Evolutionary conservation across 1,140 invertebrate genomes (phyloP).

Genomic region (Drosophila varians): DNA sequence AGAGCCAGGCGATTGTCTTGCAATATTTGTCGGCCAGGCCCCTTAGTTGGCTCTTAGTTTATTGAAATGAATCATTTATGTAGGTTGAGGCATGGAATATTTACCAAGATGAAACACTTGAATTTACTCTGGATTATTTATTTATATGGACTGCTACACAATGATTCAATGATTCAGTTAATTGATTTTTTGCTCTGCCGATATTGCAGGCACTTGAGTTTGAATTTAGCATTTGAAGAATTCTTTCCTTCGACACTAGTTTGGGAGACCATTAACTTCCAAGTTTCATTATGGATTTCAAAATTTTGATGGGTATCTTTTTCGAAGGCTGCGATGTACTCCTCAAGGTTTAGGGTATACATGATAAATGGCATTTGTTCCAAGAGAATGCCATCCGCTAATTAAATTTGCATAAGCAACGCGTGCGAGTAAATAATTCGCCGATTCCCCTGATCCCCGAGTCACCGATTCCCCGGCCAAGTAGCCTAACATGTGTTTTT

Average conservation of each 20-base stretch:
- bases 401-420: slow-evolving; percentile 59
- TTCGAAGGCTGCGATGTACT: not conserved
- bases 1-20: not conserved
- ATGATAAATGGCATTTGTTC: slow-evolving; percentile 20
- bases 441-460: no score
- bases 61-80: not conserved
- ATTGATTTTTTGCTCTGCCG: slow-evolving; percentile 12
- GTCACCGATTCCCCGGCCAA: no score
- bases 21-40: not conserved
- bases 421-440: slow-evolving; percentile 48
- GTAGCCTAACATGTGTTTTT: slow-evolving; percentile 35
- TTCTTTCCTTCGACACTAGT: no score
- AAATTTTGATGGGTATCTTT: not conserved
- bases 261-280: no score
- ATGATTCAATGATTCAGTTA: slow-evolving; percentile 42
- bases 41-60: not conserved
- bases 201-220: slow-evolving; percentile 13
- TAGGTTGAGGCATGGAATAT: not conserved
- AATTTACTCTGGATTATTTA: slow-evolving; percentile 32
- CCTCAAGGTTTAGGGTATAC: slow-evolving; percentile 13
- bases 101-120: slow-evolving; percentile 35
- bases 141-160: slow-evolving; percentile 19
- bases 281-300: not conserved
- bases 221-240: not conserved
- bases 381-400: slow-evolving; percentile 25